A percentile compares a stretch with the other conserved stretches of the same genome.
Evolutionary conservation across 2,888 invertebrate species (phyloP).

Genomic region (Gerosis bhagava): DNA sequence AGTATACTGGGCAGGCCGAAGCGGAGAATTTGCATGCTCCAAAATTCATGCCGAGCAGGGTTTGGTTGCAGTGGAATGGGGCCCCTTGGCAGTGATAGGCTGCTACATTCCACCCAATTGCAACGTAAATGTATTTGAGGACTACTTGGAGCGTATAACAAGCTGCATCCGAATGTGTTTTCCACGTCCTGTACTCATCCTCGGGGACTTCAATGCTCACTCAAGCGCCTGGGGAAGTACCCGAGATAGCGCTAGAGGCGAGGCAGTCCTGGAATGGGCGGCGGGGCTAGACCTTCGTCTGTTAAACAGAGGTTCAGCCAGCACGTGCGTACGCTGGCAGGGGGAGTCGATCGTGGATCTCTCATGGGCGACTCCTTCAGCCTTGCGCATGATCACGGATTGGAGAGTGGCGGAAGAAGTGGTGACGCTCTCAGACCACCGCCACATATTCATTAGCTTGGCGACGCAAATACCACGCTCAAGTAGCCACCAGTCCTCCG

Average conservation of each 20-base stretch:
- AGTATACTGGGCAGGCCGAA: background rate
- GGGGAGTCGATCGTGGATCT: too few species aligned
- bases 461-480: too few species aligned
- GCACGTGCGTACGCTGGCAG: too few species aligned
- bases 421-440: too few species aligned
- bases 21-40: background rate
- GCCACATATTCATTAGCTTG: conserved; percentile 9
- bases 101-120: conserved; percentile 1
- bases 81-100: too few species aligned
- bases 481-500: too few species aligned
- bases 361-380: too few species aligned
- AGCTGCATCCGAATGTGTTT: background rate
- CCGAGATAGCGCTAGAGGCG: background rate
- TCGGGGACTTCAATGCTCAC: too few species aligned
- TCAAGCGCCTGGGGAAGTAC: background rate
- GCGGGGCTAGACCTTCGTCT: conserved; percentile 4
- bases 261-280: background rate
- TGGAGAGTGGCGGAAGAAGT: too few species aligned
- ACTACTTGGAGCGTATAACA: background rate
- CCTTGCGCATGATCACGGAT: too few species aligned
- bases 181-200: too few species aligned
- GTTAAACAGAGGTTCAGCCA: conserved; percentile 21
- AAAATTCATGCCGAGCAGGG: background rate
- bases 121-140: background rate
- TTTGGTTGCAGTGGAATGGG: background rate